Evolutionary conservation across 2,888 invertebrate species (phyloP).

Genomic region (Drosophila subquinaria): DNA sequence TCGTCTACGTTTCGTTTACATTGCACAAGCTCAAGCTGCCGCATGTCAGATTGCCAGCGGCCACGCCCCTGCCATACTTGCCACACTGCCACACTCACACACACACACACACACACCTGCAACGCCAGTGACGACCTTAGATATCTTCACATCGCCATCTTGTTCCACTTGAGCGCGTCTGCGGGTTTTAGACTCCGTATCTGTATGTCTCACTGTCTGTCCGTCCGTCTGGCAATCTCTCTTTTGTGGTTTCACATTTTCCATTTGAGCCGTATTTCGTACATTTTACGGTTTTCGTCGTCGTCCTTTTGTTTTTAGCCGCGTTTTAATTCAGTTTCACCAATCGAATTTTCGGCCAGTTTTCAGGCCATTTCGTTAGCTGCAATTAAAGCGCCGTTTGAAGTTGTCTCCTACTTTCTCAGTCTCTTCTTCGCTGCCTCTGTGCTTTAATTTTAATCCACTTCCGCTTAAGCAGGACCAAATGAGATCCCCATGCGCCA

Average conservation of each 20-base stretch:
- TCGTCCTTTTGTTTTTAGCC: constrained; percentile 46
- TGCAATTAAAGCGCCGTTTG: constrained; percentile 67
- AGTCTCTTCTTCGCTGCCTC: constrained; percentile 2
- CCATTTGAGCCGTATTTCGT: constrained; percentile 30
- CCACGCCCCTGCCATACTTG: constrained; percentile 47
- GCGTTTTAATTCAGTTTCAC: constrained; percentile 67
- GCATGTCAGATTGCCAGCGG: constrained; percentile 64
- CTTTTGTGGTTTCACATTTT: constrained; percentile 62
- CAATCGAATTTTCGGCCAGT: constrained; percentile 75
- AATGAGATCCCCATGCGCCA: constrained; percentile 53
- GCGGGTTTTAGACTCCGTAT: constrained; percentile 45
- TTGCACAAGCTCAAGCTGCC: constrained; percentile 71
- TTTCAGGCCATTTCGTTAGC: constrained; percentile 57
- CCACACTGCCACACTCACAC: constrained; percentile 13
- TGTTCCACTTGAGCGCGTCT: constrained; percentile 74
- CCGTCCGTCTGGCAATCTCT: constrained; percentile 13
- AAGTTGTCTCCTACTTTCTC: constrained; percentile 36
- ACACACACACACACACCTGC: constrained; percentile 10
- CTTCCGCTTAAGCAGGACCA: constrained; percentile 59
- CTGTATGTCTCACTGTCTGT: neutral
- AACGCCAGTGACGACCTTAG: constrained; percentile 43
- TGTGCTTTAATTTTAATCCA: constrained; percentile 71
- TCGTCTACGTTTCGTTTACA: constrained; percentile 76
- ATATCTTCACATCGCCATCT: constrained; percentile 54
- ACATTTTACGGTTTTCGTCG: constrained; percentile 28